Percentiles rank a stretch among this genome's conserved stretches.
These are phyloP conservation scores for Uromys caudimaculatus DNA, from an alignment of 2,797 vertebrate species.

Conservation along the genomic window DNA sequence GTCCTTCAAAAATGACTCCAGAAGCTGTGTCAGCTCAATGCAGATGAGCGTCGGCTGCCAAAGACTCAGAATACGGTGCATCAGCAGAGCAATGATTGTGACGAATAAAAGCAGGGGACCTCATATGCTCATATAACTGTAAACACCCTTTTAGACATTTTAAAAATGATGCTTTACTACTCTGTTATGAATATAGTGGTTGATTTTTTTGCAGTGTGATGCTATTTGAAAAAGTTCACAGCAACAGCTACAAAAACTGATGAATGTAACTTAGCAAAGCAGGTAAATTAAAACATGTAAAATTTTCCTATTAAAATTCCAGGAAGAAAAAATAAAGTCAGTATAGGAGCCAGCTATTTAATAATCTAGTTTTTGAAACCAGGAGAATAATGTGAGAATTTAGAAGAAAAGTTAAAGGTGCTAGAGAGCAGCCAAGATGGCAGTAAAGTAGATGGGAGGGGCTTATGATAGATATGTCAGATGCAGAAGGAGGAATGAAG, in stretches of 20 bases:
- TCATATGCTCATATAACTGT: constrained; percentile 57
- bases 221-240: constrained; percentile 49
- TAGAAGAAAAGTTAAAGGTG: background rate
- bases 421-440: background rate
- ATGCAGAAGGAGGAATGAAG: background rate
- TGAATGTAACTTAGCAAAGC: constrained; percentile 42
- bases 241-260: background rate
- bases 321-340: background rate
- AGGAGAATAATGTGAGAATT: background rate
- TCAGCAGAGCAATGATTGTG: constrained; percentile 59
- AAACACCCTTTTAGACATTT: constrained; percentile 21
- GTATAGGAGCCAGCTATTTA: background rate
- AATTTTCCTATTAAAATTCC: background rate
- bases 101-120: constrained; percentile 13
- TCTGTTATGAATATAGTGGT: background rate
- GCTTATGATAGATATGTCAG: background rate
- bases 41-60: constrained; percentile 39
- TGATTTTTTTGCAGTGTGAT: constrained; percentile 4
- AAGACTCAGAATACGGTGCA: constrained; percentile 7
- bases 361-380: background rate
- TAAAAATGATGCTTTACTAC: constrained; percentile 5
- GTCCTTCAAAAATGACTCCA: constrained; percentile 52
- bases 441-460: background rate
- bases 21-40: constrained; percentile 74
- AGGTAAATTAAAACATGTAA: constrained; percentile 39